Conservation (phyloP, 1,140 invertebrate species). For the Neotoxoptera formosana region DNA sequence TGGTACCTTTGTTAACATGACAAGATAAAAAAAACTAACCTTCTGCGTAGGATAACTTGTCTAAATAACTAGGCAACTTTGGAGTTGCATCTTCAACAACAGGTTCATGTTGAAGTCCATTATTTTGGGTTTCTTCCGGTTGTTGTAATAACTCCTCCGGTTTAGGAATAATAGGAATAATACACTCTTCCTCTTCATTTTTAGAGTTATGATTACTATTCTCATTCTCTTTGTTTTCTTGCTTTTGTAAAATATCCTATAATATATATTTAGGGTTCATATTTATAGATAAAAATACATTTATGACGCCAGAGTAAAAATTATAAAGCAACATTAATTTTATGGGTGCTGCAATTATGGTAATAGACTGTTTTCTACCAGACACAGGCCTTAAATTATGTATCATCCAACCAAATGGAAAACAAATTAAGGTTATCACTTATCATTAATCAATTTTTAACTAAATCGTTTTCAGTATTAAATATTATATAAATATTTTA, state of each 20-base stretch:
- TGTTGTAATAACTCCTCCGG: neutral
- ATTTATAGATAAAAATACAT: no score
- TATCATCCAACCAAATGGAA: no score
- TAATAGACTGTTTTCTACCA: neutral
- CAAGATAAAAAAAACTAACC: neutral
- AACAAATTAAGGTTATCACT: no score
- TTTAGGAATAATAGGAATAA: constrained; percentile 16
- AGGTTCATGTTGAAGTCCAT: neutral
- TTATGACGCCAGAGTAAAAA: neutral
- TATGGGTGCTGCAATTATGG: neutral
- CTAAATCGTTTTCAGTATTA: no score
- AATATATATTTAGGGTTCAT: neutral
- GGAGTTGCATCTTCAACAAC: neutral
- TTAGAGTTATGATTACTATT: constrained; percentile 28
- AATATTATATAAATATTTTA: no score
- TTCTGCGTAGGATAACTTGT: constrained; percentile 39
- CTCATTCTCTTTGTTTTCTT: constrained; percentile 39
- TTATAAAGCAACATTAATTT: no score
- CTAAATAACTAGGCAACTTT: constrained; percentile 37
- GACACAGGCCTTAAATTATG: no score
- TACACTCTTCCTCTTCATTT: constrained; percentile 33
- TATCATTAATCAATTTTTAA: no score
- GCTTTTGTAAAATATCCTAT: neutral
- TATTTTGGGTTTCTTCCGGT: constrained; percentile 25
- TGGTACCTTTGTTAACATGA: neutral